phyloP scores from a whole-genome alignment of 2,113 vertebrate species.

The Capricornis sumatraensis region DNA sequence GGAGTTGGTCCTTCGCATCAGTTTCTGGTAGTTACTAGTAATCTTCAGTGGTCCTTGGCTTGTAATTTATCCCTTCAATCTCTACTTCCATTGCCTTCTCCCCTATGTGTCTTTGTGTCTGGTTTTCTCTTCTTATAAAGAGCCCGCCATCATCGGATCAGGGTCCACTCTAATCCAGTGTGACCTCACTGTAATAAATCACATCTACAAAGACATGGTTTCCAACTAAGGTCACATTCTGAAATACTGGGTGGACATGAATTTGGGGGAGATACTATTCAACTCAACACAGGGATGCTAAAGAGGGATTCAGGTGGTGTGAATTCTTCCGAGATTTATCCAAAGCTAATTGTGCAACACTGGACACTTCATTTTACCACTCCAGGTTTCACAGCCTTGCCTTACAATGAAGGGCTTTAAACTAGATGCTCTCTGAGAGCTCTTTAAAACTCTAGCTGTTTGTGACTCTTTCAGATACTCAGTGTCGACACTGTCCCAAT shows the following conservation, averaged over 20 bases:
- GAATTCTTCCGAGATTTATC: neutral
- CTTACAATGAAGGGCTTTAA: neutral
- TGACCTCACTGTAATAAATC: neutral
- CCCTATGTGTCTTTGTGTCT: accelerated
- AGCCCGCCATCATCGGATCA: neutral
- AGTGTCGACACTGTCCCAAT: neutral
- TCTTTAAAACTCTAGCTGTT: neutral
- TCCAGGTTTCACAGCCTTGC: neutral
- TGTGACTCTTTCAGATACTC: neutral
- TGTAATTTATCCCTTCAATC: neutral
- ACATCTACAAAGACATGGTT: neutral
- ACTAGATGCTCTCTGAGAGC: neutral
- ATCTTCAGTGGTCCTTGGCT: neutral
- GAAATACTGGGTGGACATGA: neutral
- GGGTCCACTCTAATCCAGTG: neutral
- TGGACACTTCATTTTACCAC: neutral
- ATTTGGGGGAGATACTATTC: neutral
- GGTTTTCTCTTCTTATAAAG: neutral
- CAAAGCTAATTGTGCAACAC: neutral
- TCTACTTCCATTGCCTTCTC: neutral
- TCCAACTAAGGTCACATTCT: neutral
- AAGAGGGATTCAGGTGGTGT: neutral
- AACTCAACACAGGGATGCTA: neutral
- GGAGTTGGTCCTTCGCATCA: neutral
- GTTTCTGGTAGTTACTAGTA: neutral